phyloP scores from a whole-genome alignment of 2,888 invertebrate genomes.

The Drosophila anceps region DNA sequence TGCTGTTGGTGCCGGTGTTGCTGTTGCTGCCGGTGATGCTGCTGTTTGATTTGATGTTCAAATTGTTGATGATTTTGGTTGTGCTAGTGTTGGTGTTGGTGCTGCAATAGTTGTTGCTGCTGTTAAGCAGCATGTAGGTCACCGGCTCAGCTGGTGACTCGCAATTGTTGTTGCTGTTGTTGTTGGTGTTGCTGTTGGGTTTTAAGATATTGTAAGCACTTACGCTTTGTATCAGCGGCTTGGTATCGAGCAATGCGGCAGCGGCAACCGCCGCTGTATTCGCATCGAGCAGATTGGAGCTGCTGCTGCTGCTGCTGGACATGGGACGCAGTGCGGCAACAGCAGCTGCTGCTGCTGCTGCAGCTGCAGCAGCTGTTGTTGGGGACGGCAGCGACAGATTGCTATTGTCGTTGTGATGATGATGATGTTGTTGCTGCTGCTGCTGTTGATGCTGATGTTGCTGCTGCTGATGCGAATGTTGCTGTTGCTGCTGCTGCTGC shows the following conservation, averaged over 20 bases:
- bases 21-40: not conserved
- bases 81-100: not conserved
- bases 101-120: not conserved
- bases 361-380: slow-evolving; percentile 82
- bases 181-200: slow-evolving; percentile 6
- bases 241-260: slow-evolving; percentile 88
- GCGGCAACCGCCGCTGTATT: slow-evolving; percentile 86
- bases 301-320: slow-evolving; percentile 81
- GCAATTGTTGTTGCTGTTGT: not conserved
- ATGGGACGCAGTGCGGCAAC: slow-evolving; percentile 79
- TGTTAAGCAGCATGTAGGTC: slow-evolving; percentile 19
- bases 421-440: slow-evolving; percentile 62
- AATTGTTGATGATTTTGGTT: slow-evolving; percentile 3
- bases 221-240: slow-evolving; percentile 92
- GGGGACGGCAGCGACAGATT: slow-evolving; percentile 93
- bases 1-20: not conserved
- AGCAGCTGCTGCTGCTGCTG: slow-evolving; percentile 69
- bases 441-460: slow-evolving; percentile 39
- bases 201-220: slow-evolving; percentile 86
- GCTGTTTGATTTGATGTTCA: slow-evolving; percentile 1
- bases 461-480: slow-evolving; percentile 40
- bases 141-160: slow-evolving; percentile 28
- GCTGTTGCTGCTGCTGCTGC: slow-evolving; percentile 45
- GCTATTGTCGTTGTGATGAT: slow-evolving; percentile 86
- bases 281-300: slow-evolving; percentile 86